Evolutionary conservation across 1,140 invertebrate species (phyloP).

Genomic region (Meloidogyne floridensis): DNA sequence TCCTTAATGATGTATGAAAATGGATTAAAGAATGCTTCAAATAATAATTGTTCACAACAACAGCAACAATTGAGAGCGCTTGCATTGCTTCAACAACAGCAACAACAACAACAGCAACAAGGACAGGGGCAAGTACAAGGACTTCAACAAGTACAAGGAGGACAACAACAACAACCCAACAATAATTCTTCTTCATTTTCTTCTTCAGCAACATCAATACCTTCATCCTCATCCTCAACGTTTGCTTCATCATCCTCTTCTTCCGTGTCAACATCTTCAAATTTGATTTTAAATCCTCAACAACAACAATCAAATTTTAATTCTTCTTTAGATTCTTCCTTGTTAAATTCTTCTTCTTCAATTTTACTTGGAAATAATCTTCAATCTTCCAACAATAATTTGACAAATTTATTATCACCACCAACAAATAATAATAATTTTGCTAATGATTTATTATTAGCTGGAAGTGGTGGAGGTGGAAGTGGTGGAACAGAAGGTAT

Average conservation of each 20-base stretch:
- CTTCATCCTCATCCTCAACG: not conserved
- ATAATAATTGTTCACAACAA: not conserved
- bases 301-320: not conserved
- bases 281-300: not conserved
- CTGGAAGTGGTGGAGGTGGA: not conserved
- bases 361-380: not conserved
- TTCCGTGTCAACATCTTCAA: not conserved
- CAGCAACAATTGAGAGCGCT: conserved; percentile 16
- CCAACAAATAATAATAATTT: not conserved
- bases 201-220: not conserved
- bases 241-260: not conserved
- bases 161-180: not conserved
- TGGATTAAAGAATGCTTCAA: not conserved
- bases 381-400: not conserved
- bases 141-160: not conserved
- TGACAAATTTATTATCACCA: not conserved
- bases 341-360: not conserved
- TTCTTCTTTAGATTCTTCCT: conserved; percentile 1
- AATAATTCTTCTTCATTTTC: not conserved
- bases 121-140: too few species aligned
- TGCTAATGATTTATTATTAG: not conserved
- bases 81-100: conserved; percentile 14
- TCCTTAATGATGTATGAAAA: conserved; percentile 9
- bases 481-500: conserved; percentile 16
- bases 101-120: not conserved